Evolutionary conservation across 1,140 invertebrate genomes (phyloP), one percentile per base, ranked within the genome.

Genomic region (Drosophila carrolli): DNA sequence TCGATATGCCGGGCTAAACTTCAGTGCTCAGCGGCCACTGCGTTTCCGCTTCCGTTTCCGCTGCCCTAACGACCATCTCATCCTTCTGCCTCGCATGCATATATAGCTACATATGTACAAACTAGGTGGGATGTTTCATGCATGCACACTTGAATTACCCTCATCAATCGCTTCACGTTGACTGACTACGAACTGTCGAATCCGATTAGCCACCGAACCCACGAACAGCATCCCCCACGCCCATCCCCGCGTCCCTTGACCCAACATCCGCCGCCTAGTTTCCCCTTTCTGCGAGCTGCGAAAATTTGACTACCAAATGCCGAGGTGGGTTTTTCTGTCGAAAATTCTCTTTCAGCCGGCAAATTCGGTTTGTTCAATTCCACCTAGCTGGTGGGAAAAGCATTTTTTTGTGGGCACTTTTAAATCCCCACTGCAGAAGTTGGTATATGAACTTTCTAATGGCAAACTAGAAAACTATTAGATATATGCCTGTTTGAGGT

Each of bases 81-180:
- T 53, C 77, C 41, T 59, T 14, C 51, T 19, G 23, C 19, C 37
- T 19, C 44, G 14, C 13, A 27, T 53, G 27, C 13, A 47, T 29
- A 2, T 41, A 8, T 38, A 16, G 51, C 32, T 48, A 29, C 23
- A 23, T 60, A 44, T 59, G 43, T 48, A 38, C 44, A 40, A 19
- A 29, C 35, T 5, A 23, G 44, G 5, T 27, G 73, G 55, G 47
- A 57, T 58, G 71, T 48, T 86, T 68, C 83, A 79, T 89, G 66
- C 71, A 83, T 77, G 67, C 63, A 70, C 83, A 74, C 76, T 89
- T 74, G 79, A 88, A 88, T 86, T 89, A 62, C 51, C 72, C 76
- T 77, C 84, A 89, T 89, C 84, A 83, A 88, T 88, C 83, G 84
- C 63, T 77, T 88, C 75, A 83, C 72, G 79, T 88, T 79, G 71